These are phyloP conservation scores for Halcyon senegalensis DNA, from an alignment of 2,113 vertebrate genomes.

Conservation along the genomic window DNA sequence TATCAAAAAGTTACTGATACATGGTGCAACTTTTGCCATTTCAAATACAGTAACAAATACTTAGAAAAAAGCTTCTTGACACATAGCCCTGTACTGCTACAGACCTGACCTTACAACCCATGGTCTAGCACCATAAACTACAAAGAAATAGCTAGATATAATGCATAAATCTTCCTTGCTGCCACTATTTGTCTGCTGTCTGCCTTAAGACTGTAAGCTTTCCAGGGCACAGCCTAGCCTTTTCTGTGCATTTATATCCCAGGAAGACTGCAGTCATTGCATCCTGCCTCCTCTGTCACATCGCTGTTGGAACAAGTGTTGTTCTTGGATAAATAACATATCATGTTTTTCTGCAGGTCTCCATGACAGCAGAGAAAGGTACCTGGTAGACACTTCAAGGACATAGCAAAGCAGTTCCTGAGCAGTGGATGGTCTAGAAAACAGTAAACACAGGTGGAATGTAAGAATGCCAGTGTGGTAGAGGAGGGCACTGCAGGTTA, in stretches of 20 bases:
- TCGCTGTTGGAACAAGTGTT: neutral
- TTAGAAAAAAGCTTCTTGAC: neutral
- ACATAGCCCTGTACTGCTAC: neutral
- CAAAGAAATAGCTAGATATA: neutral
- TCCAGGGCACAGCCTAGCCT: neutral
- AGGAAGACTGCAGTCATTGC: neutral
- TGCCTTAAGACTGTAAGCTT: neutral
- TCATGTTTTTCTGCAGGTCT: neutral
- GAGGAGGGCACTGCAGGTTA: neutral
- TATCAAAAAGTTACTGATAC: neutral
- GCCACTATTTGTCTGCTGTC: neutral
- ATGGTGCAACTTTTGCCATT: neutral
- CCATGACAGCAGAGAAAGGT: neutral
- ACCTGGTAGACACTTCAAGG: neutral
- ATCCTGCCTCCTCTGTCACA: neutral
- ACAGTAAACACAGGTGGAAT: fast-evolving
- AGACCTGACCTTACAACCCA: neutral
- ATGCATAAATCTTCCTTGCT: neutral
- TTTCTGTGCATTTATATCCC: neutral
- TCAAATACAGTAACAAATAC: neutral
- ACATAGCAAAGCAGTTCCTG: neutral
- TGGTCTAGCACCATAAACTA: neutral
- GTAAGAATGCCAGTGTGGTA: neutral
- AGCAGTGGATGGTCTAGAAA: neutral
- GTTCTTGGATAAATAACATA: neutral